Conservation (phyloP, 2,113 vertebrate species). For the Coptodon rendalli region DNA sequence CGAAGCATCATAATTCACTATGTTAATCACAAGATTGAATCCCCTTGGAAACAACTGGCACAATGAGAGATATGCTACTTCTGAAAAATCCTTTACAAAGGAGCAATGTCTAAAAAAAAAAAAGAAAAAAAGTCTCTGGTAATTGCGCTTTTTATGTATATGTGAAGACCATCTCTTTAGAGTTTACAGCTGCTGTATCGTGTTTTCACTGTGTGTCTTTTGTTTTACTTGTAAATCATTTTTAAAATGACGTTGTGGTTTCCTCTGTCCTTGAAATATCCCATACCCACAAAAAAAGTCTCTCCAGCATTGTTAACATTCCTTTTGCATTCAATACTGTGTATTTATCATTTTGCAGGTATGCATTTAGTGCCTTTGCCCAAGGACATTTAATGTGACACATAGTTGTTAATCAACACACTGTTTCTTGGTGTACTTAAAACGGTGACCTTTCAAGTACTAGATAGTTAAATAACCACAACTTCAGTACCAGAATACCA, state of each 20-base stretch:
- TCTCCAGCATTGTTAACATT: slow-evolving; percentile 7
- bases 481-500: neutral
- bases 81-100: neutral
- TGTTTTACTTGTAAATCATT: neutral
- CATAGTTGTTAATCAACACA: neutral
- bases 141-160: neutral
- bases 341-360: neutral
- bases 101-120: neutral
- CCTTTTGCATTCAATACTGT: neutral
- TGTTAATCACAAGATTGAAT: neutral
- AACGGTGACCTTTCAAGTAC: neutral
- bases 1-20: neutral
- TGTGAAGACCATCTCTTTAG: neutral
- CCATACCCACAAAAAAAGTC: neutral
- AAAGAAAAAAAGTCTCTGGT: neutral
- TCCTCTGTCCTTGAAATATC: slow-evolving; percentile 1
- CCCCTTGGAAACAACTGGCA: neutral
- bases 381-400: slow-evolving; percentile 30
- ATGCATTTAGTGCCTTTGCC: neutral
- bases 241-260: neutral
- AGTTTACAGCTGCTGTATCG: neutral
- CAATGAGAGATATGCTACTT: neutral
- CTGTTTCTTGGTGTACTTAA: neutral
- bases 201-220: neutral
- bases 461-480: neutral